Evolutionary conservation across 2,888 invertebrate genomes (phyloP).

Genomic region (Philonicus albiceps): DNA sequence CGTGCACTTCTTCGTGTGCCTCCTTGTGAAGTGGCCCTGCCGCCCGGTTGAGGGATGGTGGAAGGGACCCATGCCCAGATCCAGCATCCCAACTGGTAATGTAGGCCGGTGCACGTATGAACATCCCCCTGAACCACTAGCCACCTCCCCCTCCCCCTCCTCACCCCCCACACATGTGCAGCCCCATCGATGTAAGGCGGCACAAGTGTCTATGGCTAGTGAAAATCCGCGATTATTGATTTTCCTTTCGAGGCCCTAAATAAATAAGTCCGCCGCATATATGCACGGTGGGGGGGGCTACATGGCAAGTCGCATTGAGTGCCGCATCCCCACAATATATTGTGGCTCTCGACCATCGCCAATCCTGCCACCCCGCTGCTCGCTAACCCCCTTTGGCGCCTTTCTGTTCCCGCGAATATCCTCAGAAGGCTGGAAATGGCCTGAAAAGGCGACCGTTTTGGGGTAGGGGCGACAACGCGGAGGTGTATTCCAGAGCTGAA

Average conservation of each 20-base stretch:
- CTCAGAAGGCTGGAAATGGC: not conserved
- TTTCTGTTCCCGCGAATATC: not conserved
- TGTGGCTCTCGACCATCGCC: slow-evolving; percentile 3
- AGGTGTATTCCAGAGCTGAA: not conserved
- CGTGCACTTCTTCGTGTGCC: not conserved
- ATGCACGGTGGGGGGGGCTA: slow-evolving; percentile 15
- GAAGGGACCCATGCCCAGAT: not conserved
- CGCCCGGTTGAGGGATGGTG: too few relatives aligned
- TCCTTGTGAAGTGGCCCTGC: slow-evolving; percentile 21
- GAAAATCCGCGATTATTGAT: slow-evolving; percentile 42
- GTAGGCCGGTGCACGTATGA: slow-evolving; percentile 38
- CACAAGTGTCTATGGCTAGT: slow-evolving; percentile 37
- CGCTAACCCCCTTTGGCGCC: not conserved
- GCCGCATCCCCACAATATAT: slow-evolving; percentile 36
- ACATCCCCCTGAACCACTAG: not conserved
- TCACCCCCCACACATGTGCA: not conserved
- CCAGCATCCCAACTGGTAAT: slow-evolving; percentile 32
- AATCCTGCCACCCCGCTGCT: not conserved
- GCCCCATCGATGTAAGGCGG: slow-evolving; percentile 11
- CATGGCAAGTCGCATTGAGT: slow-evolving; percentile 32
- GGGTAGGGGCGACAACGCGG: not conserved
- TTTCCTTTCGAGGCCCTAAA: slow-evolving; percentile 41
- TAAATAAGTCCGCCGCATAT: slow-evolving; percentile 39
- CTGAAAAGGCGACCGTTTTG: not conserved
- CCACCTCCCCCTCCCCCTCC: not conserved